These are phyloP conservation scores for Mormoops blainvillei DNA, from an alignment of 2,113 vertebrate genomes.

Conservation along the genomic window DNA sequence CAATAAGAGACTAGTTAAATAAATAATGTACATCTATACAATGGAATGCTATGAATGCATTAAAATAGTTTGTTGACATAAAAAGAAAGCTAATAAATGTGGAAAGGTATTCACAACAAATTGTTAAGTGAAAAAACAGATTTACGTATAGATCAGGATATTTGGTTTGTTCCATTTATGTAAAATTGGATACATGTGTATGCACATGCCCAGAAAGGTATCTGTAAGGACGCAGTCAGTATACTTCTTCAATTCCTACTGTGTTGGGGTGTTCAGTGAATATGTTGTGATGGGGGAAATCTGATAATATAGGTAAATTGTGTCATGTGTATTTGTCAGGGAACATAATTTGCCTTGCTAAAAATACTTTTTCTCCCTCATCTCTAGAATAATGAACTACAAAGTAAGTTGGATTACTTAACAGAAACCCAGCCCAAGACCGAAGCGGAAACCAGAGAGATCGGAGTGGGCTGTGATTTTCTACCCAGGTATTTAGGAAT, in stretches of 20 bases:
- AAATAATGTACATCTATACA: background rate
- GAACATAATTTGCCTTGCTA: background rate
- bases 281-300: background rate
- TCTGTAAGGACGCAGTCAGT: background rate
- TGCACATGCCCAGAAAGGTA: background rate
- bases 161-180: background rate
- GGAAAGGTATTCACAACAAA: background rate
- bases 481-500: conserved; percentile 85
- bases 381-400: conserved; percentile 94
- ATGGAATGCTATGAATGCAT: conserved; percentile 11
- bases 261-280: background rate
- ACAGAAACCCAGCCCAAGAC: conserved; percentile 86
- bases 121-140: background rate
- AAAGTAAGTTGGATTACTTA: conserved; percentile 96
- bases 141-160: background rate
- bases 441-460: conserved; percentile 86
- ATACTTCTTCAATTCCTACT: background rate
- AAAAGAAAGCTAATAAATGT: conserved; percentile 37
- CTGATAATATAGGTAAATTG: background rate
- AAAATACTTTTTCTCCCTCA: conserved; percentile 60
- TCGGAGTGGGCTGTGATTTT: conserved; percentile 89
- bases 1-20: conserved; percentile 48
- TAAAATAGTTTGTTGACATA: conserved; percentile 26
- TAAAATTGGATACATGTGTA: background rate
- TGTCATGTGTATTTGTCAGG: background rate